Conservation (phyloP, 2,797 vertebrate species). For the Pseudochirops corinnae region DNA sequence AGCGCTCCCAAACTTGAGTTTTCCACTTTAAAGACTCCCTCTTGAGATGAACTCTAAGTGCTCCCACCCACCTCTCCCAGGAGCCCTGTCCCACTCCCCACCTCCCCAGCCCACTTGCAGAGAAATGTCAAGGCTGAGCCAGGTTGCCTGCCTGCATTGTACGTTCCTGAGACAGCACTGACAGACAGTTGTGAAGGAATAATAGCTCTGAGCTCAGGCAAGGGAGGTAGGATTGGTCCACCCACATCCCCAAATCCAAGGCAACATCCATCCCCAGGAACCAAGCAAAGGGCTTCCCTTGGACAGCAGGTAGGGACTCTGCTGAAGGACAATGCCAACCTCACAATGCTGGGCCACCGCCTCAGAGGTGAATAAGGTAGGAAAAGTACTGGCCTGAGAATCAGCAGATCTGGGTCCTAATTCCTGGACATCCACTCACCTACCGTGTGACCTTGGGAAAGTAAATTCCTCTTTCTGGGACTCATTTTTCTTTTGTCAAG, state of each 20-base stretch:
- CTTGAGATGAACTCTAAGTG: constrained; percentile 10
- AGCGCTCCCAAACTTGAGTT: not conserved
- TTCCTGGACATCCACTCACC: not conserved
- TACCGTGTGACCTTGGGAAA: not conserved
- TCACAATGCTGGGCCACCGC: not conserved
- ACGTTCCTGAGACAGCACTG: not conserved
- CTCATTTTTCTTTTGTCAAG: not conserved
- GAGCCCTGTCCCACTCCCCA: not conserved
- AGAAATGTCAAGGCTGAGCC: not conserved
- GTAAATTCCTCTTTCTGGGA: not conserved
- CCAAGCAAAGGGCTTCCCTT: not conserved
- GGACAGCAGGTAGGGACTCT: not conserved
- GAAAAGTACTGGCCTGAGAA: not conserved
- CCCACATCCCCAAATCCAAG: not conserved
- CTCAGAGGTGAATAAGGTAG: not conserved
- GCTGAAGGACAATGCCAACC: not conserved
- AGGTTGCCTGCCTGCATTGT: constrained; percentile 21
- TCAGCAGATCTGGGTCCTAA: not conserved
- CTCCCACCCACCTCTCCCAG: constrained; percentile 34
- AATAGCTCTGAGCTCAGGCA: not conserved
- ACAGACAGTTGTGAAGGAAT: constrained; percentile 5
- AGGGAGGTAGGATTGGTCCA: not conserved
- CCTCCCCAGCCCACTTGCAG: constrained; percentile 6
- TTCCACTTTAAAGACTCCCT: constrained; percentile 39
- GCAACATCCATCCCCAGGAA: not conserved